Conservation (phyloP, 2,888 invertebrate genomes). For the Acronicta leporina region DNA sequence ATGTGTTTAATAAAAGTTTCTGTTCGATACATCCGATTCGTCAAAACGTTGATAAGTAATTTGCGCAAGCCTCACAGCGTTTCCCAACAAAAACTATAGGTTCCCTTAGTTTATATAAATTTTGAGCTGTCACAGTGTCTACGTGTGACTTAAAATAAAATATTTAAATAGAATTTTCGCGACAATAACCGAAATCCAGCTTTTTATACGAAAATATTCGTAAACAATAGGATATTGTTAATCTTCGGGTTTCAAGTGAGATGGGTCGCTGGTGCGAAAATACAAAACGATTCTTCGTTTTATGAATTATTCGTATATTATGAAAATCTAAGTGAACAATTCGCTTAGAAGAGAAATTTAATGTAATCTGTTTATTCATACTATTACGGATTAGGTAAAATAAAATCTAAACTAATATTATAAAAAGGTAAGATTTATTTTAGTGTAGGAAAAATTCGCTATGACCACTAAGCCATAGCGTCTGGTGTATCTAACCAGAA, state of each 20-base stretch:
- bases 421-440: too few relatives aligned
- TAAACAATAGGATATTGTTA: constrained; percentile 12
- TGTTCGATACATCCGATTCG: too few relatives aligned
- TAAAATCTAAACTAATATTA: not conserved
- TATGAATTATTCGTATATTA: not conserved
- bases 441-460: too few relatives aligned
- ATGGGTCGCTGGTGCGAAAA: constrained; percentile 2
- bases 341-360: not conserved
- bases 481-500: too few relatives aligned
- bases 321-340: constrained; percentile 6
- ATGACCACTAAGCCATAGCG: too few relatives aligned
- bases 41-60: too few relatives aligned
- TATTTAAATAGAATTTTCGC: constrained; percentile 42
- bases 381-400: not conserved
- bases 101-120: not conserved
- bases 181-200: not conserved
- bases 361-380: too few relatives aligned
- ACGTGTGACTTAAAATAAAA: constrained; percentile 37
- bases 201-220: constrained; percentile 5
- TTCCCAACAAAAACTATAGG: too few relatives aligned
- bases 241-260: constrained; percentile 8
- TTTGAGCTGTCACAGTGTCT: constrained; percentile 3
- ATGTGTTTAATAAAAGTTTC: too few relatives aligned
- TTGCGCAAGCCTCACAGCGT: too few relatives aligned
- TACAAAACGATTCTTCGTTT: constrained; percentile 3